Percentiles rank a stretch among this genome's conserved stretches.
Evolutionary conservation across 2,888 invertebrate species (phyloP).

Genomic region (Calameuta idolon): DNA sequence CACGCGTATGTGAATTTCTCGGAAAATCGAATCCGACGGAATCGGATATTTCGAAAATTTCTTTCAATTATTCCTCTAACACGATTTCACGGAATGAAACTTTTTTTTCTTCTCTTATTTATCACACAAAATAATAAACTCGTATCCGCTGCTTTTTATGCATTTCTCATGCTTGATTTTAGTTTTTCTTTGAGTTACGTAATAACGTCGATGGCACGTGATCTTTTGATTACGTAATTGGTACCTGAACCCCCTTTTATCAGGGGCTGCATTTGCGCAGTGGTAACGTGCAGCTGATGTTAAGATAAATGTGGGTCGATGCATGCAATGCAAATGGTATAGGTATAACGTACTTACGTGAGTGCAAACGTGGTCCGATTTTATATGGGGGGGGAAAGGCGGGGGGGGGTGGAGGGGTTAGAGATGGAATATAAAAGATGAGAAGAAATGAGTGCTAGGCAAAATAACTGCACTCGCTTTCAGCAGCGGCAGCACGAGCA

Average conservation of each 20-base stretch:
- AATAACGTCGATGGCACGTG: neutral
- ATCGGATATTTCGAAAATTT: neutral
- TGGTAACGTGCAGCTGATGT: neutral
- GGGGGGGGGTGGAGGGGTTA: neutral
- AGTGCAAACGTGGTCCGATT: neutral
- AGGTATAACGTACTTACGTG: neutral
- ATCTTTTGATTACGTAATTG: neutral
- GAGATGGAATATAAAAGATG: neutral
- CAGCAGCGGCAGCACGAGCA: neutral
- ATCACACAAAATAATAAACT: neutral
- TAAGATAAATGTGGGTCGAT: neutral
- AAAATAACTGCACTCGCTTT: neutral
- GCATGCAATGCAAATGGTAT: neutral
- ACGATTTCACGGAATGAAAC: neutral
- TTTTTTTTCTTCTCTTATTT: neutral
- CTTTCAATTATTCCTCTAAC: rapidly evolving
- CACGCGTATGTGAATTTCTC: neutral
- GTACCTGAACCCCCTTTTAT: neutral
- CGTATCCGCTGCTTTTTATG: neutral
- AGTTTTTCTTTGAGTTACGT: neutral
- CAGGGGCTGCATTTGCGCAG: neutral
- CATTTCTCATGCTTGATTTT: neutral
- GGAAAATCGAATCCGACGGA: neutral
- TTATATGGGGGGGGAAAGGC: neutral
- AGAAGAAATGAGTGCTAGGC: neutral